Evolutionary conservation across 2,113 vertebrate species (phyloP), one percentile per base, ranked within the genome.

Genomic region (Coptodon rendalli): DNA sequence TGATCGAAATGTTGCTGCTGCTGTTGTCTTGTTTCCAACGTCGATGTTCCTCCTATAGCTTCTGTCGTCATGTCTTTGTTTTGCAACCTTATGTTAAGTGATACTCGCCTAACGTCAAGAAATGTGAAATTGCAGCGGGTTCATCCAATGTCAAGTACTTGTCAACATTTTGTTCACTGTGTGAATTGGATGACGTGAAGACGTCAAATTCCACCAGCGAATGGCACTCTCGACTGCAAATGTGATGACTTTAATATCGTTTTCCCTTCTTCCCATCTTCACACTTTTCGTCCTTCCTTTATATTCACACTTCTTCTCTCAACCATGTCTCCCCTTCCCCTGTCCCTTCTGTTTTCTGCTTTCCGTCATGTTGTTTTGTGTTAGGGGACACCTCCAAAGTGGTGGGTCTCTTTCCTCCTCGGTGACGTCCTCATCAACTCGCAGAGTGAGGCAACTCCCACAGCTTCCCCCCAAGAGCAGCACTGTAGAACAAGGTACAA

Each of bases 401-500:
- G 97, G 97, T 45, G 85, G 96, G 9, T 97, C 96, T 93, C 96
- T 97, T 59, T 97, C 97, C 91, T 96, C 97, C 79, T 95, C 96
- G 71, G 97, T 97, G 90, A 93, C 95, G 2, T 94, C 97, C 78
- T 97, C 97, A 84, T 96, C 97, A 84, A 95, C 94, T 76, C 98
- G 98, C 89, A 97, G 97, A 95, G 98, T 97, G 90, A 96, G 99
- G 86, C 99, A 99, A 89, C 97, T 99, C 83, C 99, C 98, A 5
- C 98, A 99, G 93, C 98, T 99, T 94, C 99, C 99, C 19, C 95
- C 98, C 87, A 97, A 98, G 94, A 98, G 98, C 93, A 96, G 97
- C 96, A 97, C 97, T 95, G 96, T 97, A 97, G 99, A 99, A 95
- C 98, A 99, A 99, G 99, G 87, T 88, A 81, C 3, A 45, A 78